These are phyloP conservation scores for Apocheima hispidaria DNA, from an alignment of 2,888 invertebrate species.

Conservation along the genomic window DNA sequence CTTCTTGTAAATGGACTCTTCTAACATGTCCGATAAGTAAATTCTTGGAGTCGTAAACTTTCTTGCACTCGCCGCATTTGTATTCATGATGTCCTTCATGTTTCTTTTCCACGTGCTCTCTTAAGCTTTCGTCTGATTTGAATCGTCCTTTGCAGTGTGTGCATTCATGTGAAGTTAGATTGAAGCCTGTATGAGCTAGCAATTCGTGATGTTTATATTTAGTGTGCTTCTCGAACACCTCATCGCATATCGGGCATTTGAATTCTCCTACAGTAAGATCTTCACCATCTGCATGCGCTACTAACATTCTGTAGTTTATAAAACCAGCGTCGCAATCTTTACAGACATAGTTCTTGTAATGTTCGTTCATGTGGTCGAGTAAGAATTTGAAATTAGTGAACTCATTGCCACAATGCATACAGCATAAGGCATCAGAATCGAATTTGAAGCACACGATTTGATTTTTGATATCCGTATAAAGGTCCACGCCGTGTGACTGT, in stretches of 20 bases:
- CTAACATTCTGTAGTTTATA: conserved; percentile 47
- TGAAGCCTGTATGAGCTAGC: conserved; percentile 22
- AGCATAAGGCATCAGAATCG: conserved; percentile 58
- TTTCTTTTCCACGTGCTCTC: conserved; percentile 62
- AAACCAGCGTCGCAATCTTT: conserved; percentile 55
- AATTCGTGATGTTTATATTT: conserved; percentile 28
- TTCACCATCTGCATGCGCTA: conserved; percentile 58
- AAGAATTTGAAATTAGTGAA: conserved; percentile 64
- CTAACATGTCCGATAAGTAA: conserved; percentile 60
- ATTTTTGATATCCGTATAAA: conserved; percentile 59
- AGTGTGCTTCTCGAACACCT: conserved; percentile 24
- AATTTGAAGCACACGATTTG: conserved; percentile 72
- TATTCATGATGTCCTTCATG: conserved; percentile 59
- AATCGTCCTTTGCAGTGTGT: conserved; percentile 63
- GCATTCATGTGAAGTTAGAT: conserved; percentile 53
- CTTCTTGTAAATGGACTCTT: conserved; percentile 72
- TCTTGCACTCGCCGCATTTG: conserved; percentile 67
- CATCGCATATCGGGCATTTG: conserved; percentile 35
- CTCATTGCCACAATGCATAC: conserved; percentile 58
- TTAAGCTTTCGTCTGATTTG: conserved; percentile 46
- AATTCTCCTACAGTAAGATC: conserved; percentile 52
- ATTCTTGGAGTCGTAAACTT: conserved; percentile 61
- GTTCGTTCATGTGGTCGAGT: conserved; percentile 71
- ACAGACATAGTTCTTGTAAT: conserved; percentile 66
- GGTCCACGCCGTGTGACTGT: conserved; percentile 43